A percentile compares a stretch with the other conserved stretches of the same genome.
Conservation (phyloP, 2,113 vertebrate species). For the Candoia aspera region DNA sequence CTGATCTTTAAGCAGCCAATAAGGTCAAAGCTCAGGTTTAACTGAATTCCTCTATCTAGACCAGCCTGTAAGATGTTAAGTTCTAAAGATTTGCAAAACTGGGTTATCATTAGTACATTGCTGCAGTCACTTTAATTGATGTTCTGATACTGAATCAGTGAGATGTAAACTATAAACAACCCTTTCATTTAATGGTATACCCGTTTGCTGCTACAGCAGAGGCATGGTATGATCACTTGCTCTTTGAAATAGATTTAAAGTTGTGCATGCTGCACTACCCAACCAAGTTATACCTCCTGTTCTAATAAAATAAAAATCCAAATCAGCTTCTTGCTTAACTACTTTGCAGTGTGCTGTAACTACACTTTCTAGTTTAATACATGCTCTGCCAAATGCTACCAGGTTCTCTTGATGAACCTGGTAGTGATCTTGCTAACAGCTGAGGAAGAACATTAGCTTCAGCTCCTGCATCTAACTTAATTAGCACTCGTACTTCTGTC, state of each 20-base stretch:
- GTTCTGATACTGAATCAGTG: neutral
- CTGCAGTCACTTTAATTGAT: neutral
- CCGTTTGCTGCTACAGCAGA: neutral
- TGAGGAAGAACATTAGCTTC: neutral
- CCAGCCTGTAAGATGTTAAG: neutral
- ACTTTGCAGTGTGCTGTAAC: neutral
- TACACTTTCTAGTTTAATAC: neutral
- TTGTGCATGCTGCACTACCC: neutral
- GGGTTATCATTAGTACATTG: neutral
- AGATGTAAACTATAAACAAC: neutral
- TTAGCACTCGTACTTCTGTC: neutral
- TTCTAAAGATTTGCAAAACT: neutral
- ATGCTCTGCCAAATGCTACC: neutral
- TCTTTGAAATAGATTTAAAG: neutral
- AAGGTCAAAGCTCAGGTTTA: neutral
- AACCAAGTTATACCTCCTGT: neutral
- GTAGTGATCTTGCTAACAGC: neutral
- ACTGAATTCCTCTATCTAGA: neutral
- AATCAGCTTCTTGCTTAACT: neutral
- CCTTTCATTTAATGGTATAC: neutral
- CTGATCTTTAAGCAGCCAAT: neutral
- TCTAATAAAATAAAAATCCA: neutral
- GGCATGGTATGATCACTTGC: neutral
- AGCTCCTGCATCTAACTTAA: neutral
- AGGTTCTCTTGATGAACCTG: neutral